phyloP scores from a whole-genome alignment of 2,113 vertebrate species.

The Sinocyclocheilus anophthalmus region DNA sequence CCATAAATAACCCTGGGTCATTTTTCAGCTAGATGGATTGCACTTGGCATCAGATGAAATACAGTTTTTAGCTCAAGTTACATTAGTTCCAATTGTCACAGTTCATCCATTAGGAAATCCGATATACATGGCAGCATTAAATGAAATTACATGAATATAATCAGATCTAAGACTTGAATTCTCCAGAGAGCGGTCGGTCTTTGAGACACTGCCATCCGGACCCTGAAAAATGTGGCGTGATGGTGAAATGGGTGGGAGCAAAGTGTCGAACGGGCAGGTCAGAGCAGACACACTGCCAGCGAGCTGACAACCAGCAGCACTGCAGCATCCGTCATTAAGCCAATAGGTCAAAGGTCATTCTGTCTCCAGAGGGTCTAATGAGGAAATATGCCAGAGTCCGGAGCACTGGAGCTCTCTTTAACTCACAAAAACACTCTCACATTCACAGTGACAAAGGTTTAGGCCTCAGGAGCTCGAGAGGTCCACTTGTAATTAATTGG shows the following conservation, averaged over 20 bases:
- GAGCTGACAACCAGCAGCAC: slow-evolving; percentile 46
- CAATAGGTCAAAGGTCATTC: slow-evolving; percentile 47
- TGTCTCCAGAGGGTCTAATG: slow-evolving; percentile 55
- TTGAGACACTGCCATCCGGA: neutral
- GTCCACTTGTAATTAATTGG: slow-evolving; percentile 49
- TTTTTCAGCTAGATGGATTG: slow-evolving; percentile 27
- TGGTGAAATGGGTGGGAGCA: slow-evolving; percentile 33
- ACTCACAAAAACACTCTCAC: slow-evolving; percentile 28
- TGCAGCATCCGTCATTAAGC: slow-evolving; percentile 54
- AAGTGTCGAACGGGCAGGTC: slow-evolving; percentile 39
- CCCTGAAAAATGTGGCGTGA: slow-evolving; percentile 10
- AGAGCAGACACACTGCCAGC: slow-evolving; percentile 38
- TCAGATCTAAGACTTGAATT: slow-evolving; percentile 5
- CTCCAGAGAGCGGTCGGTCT: neutral
- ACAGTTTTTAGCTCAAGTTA: neutral
- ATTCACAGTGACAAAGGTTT: slow-evolving; percentile 29
- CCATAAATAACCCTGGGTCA: slow-evolving; percentile 28
- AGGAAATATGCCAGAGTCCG: slow-evolving; percentile 52
- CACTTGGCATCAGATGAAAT: slow-evolving; percentile 28
- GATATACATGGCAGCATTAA: neutral
- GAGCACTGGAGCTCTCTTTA: slow-evolving; percentile 25
- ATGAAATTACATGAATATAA: slow-evolving; percentile 28
- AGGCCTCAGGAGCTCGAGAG: slow-evolving; percentile 22
- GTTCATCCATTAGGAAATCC: slow-evolving; percentile 13
- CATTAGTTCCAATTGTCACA: slow-evolving; percentile 31